A percentile compares a stretch with the other conserved stretches of the same genome.
phyloP scores from a whole-genome alignment of 2,888 invertebrate genomes.

The Allacma fusca region DNA sequence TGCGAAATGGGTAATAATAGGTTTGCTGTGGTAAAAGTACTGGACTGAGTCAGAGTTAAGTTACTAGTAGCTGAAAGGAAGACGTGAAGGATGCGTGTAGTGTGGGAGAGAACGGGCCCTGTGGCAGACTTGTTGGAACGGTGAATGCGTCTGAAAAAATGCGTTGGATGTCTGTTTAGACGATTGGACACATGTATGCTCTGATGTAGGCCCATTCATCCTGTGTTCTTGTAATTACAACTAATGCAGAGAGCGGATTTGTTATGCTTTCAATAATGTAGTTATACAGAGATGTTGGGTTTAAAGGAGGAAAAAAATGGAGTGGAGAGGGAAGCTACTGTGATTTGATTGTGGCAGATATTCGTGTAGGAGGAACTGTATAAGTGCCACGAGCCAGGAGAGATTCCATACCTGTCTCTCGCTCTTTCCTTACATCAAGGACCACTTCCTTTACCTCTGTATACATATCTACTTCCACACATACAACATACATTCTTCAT shows the following conservation, averaged over 20 bases:
- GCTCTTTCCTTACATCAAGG: background rate
- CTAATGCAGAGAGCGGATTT: background rate
- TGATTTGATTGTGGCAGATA: background rate
- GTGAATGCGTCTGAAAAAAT: too few relatives aligned
- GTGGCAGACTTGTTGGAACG: too few relatives aligned
- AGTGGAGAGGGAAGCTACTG: background rate
- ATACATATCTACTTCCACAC: background rate
- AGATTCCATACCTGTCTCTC: conserved; percentile 15
- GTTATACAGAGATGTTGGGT: background rate
- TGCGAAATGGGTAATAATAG: background rate
- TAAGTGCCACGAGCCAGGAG: conserved; percentile 28
- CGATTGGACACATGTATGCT: too few relatives aligned
- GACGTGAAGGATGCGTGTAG: background rate
- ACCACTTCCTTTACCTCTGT: background rate
- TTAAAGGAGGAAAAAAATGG: background rate
- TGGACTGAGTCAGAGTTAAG: background rate
- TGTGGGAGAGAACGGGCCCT: background rate
- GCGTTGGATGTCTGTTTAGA: too few relatives aligned
- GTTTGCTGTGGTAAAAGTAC: background rate
- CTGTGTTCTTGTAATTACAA: too few relatives aligned
- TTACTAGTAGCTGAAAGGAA: background rate
- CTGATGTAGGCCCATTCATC: too few relatives aligned
- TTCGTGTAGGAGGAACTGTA: background rate
- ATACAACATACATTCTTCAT: background rate
- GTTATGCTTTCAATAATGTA: background rate